Conservation (phyloP, 2,113 vertebrate genomes). For the Syngnathus scovelli region DNA sequence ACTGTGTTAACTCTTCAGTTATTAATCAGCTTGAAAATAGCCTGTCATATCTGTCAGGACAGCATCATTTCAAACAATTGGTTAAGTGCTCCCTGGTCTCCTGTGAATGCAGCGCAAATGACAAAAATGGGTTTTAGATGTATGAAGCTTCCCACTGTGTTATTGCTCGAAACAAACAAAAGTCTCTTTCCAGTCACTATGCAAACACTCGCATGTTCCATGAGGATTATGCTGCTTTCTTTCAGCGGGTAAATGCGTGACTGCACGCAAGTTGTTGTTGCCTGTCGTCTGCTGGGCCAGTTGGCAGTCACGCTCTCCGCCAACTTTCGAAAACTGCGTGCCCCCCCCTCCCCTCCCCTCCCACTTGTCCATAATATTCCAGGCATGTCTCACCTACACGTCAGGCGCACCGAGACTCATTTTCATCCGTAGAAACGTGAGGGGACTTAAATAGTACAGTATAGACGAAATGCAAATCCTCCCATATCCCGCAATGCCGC, state of each 20-base stretch:
- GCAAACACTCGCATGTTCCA: conserved; percentile 21
- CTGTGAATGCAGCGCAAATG: no score
- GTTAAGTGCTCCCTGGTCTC: no score
- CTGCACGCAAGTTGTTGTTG: conserved; percentile 15
- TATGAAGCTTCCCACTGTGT: neutral
- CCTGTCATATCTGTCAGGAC: no score
- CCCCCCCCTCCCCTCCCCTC: neutral
- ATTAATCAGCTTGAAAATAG: no score
- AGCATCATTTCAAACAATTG: no score
- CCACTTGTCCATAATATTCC: neutral
- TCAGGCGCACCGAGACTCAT: no score
- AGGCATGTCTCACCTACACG: neutral
- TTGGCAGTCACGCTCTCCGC: conserved; percentile 8
- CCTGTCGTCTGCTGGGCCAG: conserved; percentile 5
- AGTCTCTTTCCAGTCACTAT: conserved; percentile 12
- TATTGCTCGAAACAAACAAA: conserved; percentile 20
- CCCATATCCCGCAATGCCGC: conserved; percentile 17
- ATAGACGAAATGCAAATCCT: conserved; percentile 27
- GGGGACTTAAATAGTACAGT: neutral
- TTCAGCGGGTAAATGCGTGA: conserved; percentile 22
- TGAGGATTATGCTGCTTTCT: conserved; percentile 22
- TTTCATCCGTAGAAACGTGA: no score
- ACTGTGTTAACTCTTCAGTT: no score
- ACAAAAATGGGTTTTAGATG: no score
- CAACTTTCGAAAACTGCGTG: neutral